Evolutionary conservation across 2,888 invertebrate species (phyloP).

Genomic region (Gastracanthus pulcherrimus): DNA sequence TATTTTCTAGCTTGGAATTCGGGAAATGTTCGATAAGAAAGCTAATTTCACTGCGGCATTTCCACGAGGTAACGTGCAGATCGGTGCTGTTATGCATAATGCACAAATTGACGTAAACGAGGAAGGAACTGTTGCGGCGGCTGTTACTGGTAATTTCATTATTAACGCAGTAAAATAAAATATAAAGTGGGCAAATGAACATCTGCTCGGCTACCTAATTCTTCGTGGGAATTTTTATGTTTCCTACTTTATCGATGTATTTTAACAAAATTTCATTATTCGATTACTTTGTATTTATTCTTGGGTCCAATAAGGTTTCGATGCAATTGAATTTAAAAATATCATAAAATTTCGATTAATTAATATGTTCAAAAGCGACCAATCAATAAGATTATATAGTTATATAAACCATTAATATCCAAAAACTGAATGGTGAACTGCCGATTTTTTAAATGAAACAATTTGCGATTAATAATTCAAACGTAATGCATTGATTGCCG

Average conservation of each 20-base stretch:
- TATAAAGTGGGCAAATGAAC: not conserved
- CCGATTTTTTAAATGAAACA: too few relatives aligned
- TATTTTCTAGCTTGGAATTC: slow-evolving; percentile 80
- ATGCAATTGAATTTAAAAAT: too few relatives aligned
- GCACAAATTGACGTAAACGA: slow-evolving; percentile 84
- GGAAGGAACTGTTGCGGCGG: slow-evolving; percentile 83
- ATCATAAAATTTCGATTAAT: too few relatives aligned
- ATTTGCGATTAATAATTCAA: too few relatives aligned
- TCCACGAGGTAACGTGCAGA: slow-evolving; percentile 72
- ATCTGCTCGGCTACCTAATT: not conserved
- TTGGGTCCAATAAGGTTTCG: too few relatives aligned
- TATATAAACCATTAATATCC: too few relatives aligned
- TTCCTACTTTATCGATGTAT: not conserved
- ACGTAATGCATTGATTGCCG: too few relatives aligned
- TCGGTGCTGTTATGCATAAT: slow-evolving; percentile 82
- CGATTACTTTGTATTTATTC: too few relatives aligned
- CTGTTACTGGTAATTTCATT: slow-evolving; percentile 78
- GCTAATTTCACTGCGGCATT: slow-evolving; percentile 82
- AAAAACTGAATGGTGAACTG: too few relatives aligned
- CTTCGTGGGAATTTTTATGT: not conserved
- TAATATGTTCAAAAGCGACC: too few relatives aligned
- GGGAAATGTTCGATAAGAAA: slow-evolving; percentile 79
- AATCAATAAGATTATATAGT: too few relatives aligned
- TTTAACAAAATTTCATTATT: not conserved
- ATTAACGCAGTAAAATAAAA: not conserved